phyloP scores from a whole-genome alignment of 2,888 invertebrate genomes.

The Theretra japonica region DNA sequence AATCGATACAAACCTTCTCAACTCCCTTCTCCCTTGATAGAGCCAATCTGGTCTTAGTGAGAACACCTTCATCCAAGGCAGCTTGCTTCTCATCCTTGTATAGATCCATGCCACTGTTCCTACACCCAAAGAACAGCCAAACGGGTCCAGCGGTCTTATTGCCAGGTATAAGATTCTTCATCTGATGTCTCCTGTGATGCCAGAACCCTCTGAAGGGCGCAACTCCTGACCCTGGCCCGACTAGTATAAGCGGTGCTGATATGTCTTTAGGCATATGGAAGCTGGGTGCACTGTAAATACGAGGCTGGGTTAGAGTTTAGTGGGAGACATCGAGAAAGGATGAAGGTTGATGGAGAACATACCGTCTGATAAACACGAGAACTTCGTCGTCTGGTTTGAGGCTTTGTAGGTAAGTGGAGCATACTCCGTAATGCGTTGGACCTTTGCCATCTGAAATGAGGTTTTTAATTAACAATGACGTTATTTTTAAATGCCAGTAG shows the following conservation, averaged over 20 bases:
- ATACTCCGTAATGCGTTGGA: conserved; percentile 94
- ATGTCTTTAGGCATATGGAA: conserved; percentile 93
- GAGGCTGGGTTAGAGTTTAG: conserved; percentile 37
- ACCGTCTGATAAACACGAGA: conserved; percentile 92
- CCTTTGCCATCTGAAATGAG: conserved; percentile 88
- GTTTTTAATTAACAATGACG: background rate
- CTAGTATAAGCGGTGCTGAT: conserved; percentile 91
- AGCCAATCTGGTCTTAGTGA: conserved; percentile 91
- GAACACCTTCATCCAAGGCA: conserved; percentile 87
- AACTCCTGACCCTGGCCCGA: conserved; percentile 96
- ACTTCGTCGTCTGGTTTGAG: conserved; percentile 87
- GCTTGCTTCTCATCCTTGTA: conserved; percentile 92
- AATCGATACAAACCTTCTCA: conserved; percentile 86
- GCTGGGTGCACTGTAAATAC: conserved; percentile 88
- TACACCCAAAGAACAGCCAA: conserved; percentile 95
- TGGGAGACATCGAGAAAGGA: conserved; percentile 4
- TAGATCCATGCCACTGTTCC: conserved; percentile 90
- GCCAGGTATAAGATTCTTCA: conserved; percentile 49
- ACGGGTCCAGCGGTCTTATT: conserved; percentile 75
- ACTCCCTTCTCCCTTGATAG: conserved; percentile 90
- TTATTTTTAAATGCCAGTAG: too few relatives aligned
- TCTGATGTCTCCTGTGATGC: conserved; percentile 88
- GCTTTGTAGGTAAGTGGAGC: conserved; percentile 94
- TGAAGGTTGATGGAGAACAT: conserved; percentile 45
- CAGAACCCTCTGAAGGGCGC: conserved; percentile 97